Percentiles rank a stretch among this genome's conserved stretches.
Conservation (phyloP, 1,140 invertebrate genomes). For the Scaptomyza graminum region DNA sequence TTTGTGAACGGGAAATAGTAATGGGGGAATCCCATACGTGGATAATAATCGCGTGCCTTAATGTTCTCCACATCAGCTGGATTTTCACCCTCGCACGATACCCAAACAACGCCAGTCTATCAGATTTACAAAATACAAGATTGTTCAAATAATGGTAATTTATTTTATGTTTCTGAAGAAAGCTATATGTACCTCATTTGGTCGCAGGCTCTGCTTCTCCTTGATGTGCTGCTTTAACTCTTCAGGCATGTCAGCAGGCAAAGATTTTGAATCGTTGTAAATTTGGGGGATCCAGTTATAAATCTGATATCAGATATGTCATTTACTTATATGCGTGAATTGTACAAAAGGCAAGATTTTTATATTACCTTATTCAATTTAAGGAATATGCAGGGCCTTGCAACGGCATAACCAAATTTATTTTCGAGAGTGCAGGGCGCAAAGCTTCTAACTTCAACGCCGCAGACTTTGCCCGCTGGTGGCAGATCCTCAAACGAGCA, state of each 20-base stretch:
- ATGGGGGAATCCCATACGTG: constrained; percentile 90
- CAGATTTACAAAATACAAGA: constrained; percentile 38
- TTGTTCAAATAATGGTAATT: not conserved
- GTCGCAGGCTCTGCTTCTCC: constrained; percentile 77
- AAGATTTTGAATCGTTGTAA: constrained; percentile 89
- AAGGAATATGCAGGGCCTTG: constrained; percentile 92
- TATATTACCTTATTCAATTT: constrained; percentile 89
- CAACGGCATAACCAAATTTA: constrained; percentile 90
- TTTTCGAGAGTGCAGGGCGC: constrained; percentile 86
- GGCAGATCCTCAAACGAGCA: constrained; percentile 74
- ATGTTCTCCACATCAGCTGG: constrained; percentile 95
- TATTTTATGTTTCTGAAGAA: not conserved
- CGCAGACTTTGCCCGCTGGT: constrained; percentile 70
- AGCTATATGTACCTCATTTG: constrained; percentile 77
- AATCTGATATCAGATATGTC: constrained; percentile 86
- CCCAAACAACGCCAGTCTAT: constrained; percentile 91
- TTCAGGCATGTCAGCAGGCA: constrained; percentile 89
- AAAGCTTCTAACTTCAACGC: constrained; percentile 60
- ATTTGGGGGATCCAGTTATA: constrained; percentile 91
- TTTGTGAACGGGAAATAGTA: constrained; percentile 93
- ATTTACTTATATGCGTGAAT: not conserved
- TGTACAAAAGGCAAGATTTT: not conserved
- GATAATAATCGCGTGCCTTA: constrained; percentile 92
- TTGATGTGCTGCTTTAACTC: constrained; percentile 90
- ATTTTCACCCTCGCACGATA: constrained; percentile 95